These are phyloP conservation scores for Huso huso DNA, from an alignment of 2,797 vertebrate genomes.

Conservation along the genomic window DNA sequence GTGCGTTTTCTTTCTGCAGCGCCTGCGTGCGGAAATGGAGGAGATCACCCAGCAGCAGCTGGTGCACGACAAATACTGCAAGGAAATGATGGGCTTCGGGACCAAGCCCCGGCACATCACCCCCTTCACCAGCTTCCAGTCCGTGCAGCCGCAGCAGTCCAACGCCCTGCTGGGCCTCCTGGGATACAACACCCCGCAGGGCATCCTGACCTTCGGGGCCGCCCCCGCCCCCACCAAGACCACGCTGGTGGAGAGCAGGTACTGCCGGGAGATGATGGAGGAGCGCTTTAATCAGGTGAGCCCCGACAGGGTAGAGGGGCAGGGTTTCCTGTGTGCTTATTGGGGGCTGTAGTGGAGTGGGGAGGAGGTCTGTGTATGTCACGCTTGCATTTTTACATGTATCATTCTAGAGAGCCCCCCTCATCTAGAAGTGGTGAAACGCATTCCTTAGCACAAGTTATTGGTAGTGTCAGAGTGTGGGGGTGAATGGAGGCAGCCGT, in stretches of 20 bases:
- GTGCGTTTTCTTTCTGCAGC: constrained; percentile 45
- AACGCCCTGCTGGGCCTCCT: constrained; percentile 88
- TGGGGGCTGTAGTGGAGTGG: background rate
- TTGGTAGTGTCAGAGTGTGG: no score
- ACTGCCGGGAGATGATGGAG: constrained; percentile 95
- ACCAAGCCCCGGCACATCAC: constrained; percentile 93
- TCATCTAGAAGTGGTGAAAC: no score
- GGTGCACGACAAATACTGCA: constrained; percentile 96
- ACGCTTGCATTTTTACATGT: no score
- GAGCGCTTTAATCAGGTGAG: constrained; percentile 90
- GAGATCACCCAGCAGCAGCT: constrained; percentile 97
- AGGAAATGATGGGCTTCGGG: constrained; percentile 89
- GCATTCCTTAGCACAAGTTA: no score
- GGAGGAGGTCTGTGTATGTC: constrained; percentile 4
- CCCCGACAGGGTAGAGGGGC: background rate
- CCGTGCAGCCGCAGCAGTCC: constrained; percentile 88
- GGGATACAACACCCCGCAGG: constrained; percentile 84
- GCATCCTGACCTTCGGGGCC: constrained; percentile 83
- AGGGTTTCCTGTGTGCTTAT: background rate
- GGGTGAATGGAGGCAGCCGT: no score
- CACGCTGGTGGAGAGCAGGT: constrained; percentile 88
- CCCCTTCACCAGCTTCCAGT: constrained; percentile 93
- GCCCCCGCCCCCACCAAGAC: constrained; percentile 78
- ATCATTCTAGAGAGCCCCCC: background rate
- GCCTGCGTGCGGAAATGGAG: constrained; percentile 96